Conservation (phyloP, 1,140 invertebrate genomes). For the Micrasema longulum region DNA sequence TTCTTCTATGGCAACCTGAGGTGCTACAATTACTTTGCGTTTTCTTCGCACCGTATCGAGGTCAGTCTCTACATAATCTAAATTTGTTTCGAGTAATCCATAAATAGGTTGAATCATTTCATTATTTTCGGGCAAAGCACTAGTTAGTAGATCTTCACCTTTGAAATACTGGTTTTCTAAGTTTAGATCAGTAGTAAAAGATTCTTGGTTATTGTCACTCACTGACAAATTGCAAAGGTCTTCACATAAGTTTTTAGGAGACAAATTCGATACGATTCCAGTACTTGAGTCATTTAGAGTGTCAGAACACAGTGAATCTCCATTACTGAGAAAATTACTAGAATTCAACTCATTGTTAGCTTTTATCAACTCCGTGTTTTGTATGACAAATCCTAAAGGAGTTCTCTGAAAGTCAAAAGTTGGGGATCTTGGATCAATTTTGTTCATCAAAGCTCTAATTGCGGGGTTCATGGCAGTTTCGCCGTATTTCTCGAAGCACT, state of each 20-base stretch:
- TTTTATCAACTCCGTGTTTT: slow-evolving; percentile 46
- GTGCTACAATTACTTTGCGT: slow-evolving; percentile 53
- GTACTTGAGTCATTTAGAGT: slow-evolving; percentile 18
- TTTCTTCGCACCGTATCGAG: slow-evolving; percentile 57
- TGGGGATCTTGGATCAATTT: slow-evolving; percentile 51
- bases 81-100: slow-evolving; percentile 65
- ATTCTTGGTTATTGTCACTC: background rate
- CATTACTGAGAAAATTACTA: slow-evolving; percentile 28
- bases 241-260: slow-evolving; percentile 42
- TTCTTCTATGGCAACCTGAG: slow-evolving; percentile 23
- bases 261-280: slow-evolving; percentile 5
- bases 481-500: slow-evolving; percentile 49
- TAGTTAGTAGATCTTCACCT: background rate
- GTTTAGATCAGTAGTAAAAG: background rate
- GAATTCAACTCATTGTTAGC: slow-evolving; percentile 36
- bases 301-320: slow-evolving; percentile 17
- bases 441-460: slow-evolving; percentile 43
- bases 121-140: background rate
- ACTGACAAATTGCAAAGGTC: slow-evolving; percentile 38
- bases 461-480: slow-evolving; percentile 38
- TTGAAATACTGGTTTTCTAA: background rate
- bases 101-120: slow-evolving; percentile 1
- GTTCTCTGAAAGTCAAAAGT: slow-evolving; percentile 51
- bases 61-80: slow-evolving; percentile 63
- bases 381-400: slow-evolving; percentile 44